Conservation (phyloP, 2,888 invertebrate species). For the Nomada lathburiana region DNA sequence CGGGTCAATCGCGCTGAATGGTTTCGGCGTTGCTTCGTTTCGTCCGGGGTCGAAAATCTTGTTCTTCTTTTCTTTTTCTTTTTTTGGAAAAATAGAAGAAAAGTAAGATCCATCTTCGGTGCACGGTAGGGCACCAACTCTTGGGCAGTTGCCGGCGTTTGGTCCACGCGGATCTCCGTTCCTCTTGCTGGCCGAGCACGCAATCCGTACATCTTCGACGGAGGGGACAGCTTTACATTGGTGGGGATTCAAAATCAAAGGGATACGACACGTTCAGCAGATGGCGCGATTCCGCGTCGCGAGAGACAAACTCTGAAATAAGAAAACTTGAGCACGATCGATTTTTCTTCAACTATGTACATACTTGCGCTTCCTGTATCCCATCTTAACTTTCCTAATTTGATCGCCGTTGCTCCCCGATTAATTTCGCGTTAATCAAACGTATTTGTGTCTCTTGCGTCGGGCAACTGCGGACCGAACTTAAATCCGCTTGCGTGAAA, state of each 20-base stretch:
- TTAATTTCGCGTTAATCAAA: not conserved
- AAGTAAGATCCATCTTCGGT: conserved; percentile 39
- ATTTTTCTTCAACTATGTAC: not conserved
- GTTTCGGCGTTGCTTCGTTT: not conserved
- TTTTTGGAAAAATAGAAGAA: no score
- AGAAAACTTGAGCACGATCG: not conserved
- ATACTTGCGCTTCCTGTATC: not conserved
- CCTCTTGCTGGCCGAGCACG: conserved; percentile 20
- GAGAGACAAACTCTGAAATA: conserved; percentile 15
- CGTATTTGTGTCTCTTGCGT: no score
- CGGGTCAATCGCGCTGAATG: no score
- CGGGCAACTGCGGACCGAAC: no score
- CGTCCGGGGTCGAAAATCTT: no score
- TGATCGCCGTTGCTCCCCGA: not conserved
- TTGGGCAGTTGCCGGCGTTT: conserved; percentile 52
- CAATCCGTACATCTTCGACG: conserved; percentile 17
- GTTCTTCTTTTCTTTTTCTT: not conserved
- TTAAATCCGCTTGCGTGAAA: no score
- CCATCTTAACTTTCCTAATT: not conserved
- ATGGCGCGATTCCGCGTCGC: conserved; percentile 23
- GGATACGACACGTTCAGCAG: conserved; percentile 21
- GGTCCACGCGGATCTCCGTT: conserved; percentile 53
- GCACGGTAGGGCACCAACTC: conserved; percentile 51
- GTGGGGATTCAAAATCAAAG: conserved; percentile 19
- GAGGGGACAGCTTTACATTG: conserved; percentile 20